Evolutionary conservation across 1,140 invertebrate species (phyloP).

Genomic region (Chironomus striatipennis): DNA sequence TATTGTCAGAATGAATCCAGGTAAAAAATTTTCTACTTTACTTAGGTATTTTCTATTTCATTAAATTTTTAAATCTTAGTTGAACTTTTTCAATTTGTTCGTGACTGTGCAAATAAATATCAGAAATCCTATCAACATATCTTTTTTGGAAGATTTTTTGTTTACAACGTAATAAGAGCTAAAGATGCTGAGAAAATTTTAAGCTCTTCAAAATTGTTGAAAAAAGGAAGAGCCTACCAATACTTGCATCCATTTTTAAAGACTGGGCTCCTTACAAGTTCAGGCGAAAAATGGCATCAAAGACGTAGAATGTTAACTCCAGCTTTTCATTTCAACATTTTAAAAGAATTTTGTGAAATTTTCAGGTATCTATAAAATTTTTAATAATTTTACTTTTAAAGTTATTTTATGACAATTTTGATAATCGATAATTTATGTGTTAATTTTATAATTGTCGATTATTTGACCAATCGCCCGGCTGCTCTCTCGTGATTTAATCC

Average conservation of each 20-base stretch:
- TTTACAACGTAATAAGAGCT: constrained; percentile 33
- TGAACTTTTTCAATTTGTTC: background rate
- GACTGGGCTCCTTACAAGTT: constrained; percentile 54
- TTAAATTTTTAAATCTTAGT: background rate
- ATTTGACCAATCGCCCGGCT: too few relatives aligned
- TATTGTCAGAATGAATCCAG: background rate
- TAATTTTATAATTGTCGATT: too few relatives aligned
- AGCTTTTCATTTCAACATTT: constrained; percentile 82
- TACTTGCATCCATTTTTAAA: constrained; percentile 57
- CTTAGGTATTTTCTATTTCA: background rate
- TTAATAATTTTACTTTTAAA: background rate
- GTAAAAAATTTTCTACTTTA: background rate
- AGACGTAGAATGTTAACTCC: constrained; percentile 80
- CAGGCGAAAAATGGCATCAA: constrained; percentile 65
- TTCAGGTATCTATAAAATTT: background rate
- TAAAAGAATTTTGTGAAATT: constrained; percentile 55
- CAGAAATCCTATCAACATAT: constrained; percentile 28
- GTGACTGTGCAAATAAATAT: background rate
- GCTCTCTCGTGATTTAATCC: too few relatives aligned
- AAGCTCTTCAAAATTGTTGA: constrained; percentile 33
- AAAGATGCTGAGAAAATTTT: constrained; percentile 30
- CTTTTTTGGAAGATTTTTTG: constrained; percentile 28
- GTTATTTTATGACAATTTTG: too few relatives aligned
- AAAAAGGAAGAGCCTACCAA: constrained; percentile 36
- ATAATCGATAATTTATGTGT: too few relatives aligned